Evolutionary conservation across 2,888 invertebrate species (phyloP).

Genomic region (Pinctada fucata): DNA sequence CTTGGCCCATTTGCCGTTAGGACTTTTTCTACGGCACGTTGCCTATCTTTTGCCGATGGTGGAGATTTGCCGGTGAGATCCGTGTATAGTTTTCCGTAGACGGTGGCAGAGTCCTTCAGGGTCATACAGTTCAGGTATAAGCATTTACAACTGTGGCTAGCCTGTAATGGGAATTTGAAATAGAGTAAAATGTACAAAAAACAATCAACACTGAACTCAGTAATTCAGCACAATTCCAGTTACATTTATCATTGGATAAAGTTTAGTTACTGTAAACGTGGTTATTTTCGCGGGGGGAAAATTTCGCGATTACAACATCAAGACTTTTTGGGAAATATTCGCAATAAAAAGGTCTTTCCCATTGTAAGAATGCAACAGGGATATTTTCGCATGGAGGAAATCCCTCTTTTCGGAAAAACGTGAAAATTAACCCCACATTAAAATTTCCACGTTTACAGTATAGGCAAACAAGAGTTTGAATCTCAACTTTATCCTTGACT

Average conservation of each 20-base stretch:
- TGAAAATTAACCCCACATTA: too few species aligned
- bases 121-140: constrained; percentile 93
- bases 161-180: constrained; percentile 46
- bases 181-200: neutral
- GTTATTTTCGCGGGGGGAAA: too few species aligned
- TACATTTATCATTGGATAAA: neutral
- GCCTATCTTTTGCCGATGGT: constrained; percentile 79
- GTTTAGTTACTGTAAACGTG: neutral
- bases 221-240: neutral
- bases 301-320: neutral
- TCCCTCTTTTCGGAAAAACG: too few species aligned
- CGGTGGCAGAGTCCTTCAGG: constrained; percentile 88
- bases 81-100: constrained; percentile 87
- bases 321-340: neutral
- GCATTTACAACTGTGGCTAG: constrained; percentile 72
- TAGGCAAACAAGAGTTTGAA: too few species aligned
- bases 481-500: too few species aligned
- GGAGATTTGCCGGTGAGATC: constrained; percentile 80
- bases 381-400: too few species aligned
- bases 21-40: constrained; percentile 84
- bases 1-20: constrained; percentile 84
- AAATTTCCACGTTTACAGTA: too few species aligned
- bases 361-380: too few species aligned
- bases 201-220: neutral
- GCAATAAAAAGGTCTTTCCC: too few species aligned